Evolutionary conservation across 2,888 invertebrate genomes (phyloP).

Genomic region (Microctonus aethiopoides): DNA sequence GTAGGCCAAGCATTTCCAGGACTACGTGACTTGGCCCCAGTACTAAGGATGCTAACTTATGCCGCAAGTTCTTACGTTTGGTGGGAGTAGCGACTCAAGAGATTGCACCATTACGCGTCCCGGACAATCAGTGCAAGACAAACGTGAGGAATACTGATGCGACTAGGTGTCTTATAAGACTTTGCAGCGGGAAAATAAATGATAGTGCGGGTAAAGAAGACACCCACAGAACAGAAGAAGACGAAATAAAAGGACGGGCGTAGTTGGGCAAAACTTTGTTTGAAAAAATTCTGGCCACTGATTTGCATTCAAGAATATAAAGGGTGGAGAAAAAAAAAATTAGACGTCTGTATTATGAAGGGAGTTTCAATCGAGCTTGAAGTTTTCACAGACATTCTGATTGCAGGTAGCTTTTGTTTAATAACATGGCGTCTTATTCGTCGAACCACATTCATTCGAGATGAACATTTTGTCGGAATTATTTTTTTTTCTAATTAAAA

Average conservation of each 20-base stretch:
- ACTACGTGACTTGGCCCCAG: slow-evolving; percentile 40
- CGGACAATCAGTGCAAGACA: slow-evolving; percentile 61
- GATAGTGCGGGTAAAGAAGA: neutral
- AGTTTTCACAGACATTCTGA: slow-evolving; percentile 11
- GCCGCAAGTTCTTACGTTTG: slow-evolving; percentile 28
- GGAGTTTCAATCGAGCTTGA: slow-evolving; percentile 23
- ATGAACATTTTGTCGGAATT: too few relatives aligned
- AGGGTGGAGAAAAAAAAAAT: slow-evolving; percentile 22
- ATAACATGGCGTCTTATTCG: too few relatives aligned
- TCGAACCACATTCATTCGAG: neutral
- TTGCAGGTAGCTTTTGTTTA: too few relatives aligned
- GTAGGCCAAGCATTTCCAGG: slow-evolving; percentile 40
- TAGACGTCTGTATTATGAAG: slow-evolving; percentile 3
- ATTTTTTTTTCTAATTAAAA: neutral
- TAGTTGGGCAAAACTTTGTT: slow-evolving; percentile 17
- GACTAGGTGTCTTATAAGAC: slow-evolving; percentile 17
- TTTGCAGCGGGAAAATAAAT: neutral
- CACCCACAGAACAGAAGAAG: slow-evolving; percentile 2
- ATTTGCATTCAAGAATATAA: slow-evolving; percentile 31
- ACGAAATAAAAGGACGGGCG: neutral
- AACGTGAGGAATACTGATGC: slow-evolving; percentile 62
- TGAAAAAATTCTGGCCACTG: slow-evolving; percentile 31
- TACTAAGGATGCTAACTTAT: slow-evolving; percentile 34
- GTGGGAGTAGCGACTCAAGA: slow-evolving; percentile 38
- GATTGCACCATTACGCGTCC: slow-evolving; percentile 59